These are phyloP conservation scores for Mantis religiosa DNA, from an alignment of 2,888 invertebrate genomes.

Conservation along the genomic window DNA sequence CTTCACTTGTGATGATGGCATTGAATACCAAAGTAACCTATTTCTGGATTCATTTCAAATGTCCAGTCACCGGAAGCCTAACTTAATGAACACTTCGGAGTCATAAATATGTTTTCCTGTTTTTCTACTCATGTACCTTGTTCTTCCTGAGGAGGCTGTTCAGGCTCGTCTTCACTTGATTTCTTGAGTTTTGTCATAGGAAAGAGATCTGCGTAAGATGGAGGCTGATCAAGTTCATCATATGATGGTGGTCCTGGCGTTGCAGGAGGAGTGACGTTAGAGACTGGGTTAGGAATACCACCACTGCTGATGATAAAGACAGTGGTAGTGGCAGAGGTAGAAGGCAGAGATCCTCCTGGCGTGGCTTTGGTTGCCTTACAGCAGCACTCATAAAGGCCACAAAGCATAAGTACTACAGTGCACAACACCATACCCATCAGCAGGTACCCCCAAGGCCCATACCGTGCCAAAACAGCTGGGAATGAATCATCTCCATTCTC, in stretches of 20 bases:
- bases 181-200: background rate
- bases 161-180: background rate
- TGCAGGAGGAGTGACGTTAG: background rate
- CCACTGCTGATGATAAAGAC: constrained; percentile 39
- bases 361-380: constrained; percentile 44
- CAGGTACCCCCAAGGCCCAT: constrained; percentile 70
- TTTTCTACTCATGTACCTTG: background rate
- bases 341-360: background rate
- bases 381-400: constrained; percentile 58
- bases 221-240: constrained; percentile 25
- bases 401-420: constrained; percentile 65
- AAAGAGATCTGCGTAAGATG: constrained; percentile 18
- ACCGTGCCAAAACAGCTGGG: constrained; percentile 60
- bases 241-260: constrained; percentile 33
- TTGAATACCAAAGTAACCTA: background rate
- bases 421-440: constrained; percentile 68
- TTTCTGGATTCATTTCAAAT: background rate
- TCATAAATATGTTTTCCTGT: background rate
- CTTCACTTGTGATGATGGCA: background rate
- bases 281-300: constrained; percentile 10
- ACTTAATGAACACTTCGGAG: background rate
- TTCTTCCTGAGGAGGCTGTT: background rate
- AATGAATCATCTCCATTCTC: constrained; percentile 37
- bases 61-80: background rate
- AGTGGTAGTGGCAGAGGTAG: constrained; percentile 37